Conservation (phyloP, 1,140 invertebrate genomes). For the Drosophila azteca region DNA sequence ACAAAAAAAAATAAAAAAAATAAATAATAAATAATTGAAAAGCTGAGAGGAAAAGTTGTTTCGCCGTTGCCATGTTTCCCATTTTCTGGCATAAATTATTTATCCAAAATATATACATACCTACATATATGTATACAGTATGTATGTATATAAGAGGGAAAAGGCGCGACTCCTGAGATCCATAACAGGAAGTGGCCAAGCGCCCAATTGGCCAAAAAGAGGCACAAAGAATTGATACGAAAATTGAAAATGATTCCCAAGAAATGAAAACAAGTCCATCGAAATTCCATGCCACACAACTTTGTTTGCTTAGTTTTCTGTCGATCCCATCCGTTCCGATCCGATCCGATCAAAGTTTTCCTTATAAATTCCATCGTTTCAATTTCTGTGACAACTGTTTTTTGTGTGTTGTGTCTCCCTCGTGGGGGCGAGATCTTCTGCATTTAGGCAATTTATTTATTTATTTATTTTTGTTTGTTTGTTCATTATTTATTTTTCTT, state of each 20-base stretch:
- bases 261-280: too few relatives aligned
- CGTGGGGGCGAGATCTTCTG: constrained; percentile 4
- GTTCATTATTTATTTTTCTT: constrained; percentile 63
- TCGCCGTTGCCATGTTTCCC: constrained; percentile 15
- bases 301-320: background rate
- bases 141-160: background rate
- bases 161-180: constrained; percentile 4
- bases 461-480: constrained; percentile 37
- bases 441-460: constrained; percentile 63
- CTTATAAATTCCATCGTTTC: constrained; percentile 5
- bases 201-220: constrained; percentile 10
- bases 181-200: constrained; percentile 43
- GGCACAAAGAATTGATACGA: background rate
- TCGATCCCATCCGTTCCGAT: too few relatives aligned
- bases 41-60: constrained; percentile 14
- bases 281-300: background rate
- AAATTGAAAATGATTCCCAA: too few relatives aligned
- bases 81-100: constrained; percentile 70
- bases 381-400: constrained; percentile 18
- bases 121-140: too few relatives aligned
- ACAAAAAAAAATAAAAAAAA: constrained; percentile 13
- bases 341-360: background rate
- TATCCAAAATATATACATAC: constrained; percentile 42
- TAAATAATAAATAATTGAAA: constrained; percentile 43
- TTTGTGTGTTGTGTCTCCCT: background rate